Conservation (phyloP, 1,140 invertebrate species). For the Dufourea novaeangliae region DNA sequence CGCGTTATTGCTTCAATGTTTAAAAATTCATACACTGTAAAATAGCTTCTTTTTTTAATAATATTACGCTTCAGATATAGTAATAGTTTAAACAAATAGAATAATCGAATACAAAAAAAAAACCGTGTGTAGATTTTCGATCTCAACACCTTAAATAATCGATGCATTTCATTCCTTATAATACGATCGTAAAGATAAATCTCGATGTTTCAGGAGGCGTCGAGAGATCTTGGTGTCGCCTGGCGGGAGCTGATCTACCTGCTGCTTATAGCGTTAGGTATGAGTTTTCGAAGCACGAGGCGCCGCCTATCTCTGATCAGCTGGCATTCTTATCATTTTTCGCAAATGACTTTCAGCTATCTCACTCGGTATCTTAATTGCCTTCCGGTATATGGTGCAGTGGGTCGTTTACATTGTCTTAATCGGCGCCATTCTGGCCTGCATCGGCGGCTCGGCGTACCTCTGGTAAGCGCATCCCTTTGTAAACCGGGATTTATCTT, state of each 20-base stretch:
- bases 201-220: constrained; percentile 82
- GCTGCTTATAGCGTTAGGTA: constrained; percentile 85
- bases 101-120: background rate
- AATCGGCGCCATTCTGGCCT: constrained; percentile 83
- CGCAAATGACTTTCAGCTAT: constrained; percentile 79
- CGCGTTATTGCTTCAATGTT: background rate
- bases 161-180: background rate
- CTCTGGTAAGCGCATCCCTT: constrained; percentile 84
- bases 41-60: background rate
- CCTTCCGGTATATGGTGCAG: constrained; percentile 85
- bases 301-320: background rate
- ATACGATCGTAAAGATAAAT: background rate
- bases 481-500: background rate
- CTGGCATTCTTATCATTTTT: constrained; percentile 1
- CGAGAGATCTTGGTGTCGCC: constrained; percentile 84
- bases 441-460: constrained; percentile 84
- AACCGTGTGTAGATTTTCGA: background rate
- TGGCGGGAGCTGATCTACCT: constrained; percentile 85
- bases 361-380: constrained; percentile 83
- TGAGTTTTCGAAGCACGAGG: constrained; percentile 24
- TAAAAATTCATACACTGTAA: background rate
- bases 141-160: background rate
- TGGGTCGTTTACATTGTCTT: constrained; percentile 88
- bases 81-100: background rate
- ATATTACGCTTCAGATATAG: background rate